A percentile compares a stretch with the other conserved stretches of the same genome.
Evolutionary conservation across 2,888 invertebrate genomes (phyloP).

Genomic region (Choreutis nemorana): DNA sequence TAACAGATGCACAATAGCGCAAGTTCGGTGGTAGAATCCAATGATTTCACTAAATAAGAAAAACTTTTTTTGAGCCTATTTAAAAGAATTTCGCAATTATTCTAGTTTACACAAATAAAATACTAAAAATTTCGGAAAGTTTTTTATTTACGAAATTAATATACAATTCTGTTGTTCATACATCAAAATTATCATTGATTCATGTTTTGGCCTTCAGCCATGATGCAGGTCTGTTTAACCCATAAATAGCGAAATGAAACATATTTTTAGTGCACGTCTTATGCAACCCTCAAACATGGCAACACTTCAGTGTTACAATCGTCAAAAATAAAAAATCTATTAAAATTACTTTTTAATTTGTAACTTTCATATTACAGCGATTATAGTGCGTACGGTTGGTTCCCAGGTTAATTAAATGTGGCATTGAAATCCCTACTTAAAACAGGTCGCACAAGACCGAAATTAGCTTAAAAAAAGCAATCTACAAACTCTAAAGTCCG

Average conservation of each 20-base stretch:
- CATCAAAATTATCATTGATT: slow-evolving; percentile 18
- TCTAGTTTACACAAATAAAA: slow-evolving; percentile 16
- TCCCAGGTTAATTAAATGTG: background rate
- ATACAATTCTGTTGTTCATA: slow-evolving; percentile 60
- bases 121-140: slow-evolving; percentile 36
- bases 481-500: slow-evolving; percentile 18
- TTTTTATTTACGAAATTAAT: slow-evolving; percentile 64
- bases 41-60: no score
- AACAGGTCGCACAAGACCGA: slow-evolving; percentile 11
- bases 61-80: no score
- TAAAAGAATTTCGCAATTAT: slow-evolving; percentile 3
- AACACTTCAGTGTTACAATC: slow-evolving; percentile 19
- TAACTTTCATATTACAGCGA: no score
- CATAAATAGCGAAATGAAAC: no score
- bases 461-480: slow-evolving; percentile 16
- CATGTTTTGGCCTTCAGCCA: background rate
- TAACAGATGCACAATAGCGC: background rate
- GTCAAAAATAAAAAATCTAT: no score
- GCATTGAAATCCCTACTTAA: no score
- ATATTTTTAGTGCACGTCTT: slow-evolving; percentile 15
- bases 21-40: no score
- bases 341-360: no score
- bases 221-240: no score
- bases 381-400: background rate
- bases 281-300: slow-evolving; percentile 19